These are phyloP conservation scores for Staurois parvus DNA, from an alignment of 2,797 vertebrate genomes.

Conservation along the genomic window DNA sequence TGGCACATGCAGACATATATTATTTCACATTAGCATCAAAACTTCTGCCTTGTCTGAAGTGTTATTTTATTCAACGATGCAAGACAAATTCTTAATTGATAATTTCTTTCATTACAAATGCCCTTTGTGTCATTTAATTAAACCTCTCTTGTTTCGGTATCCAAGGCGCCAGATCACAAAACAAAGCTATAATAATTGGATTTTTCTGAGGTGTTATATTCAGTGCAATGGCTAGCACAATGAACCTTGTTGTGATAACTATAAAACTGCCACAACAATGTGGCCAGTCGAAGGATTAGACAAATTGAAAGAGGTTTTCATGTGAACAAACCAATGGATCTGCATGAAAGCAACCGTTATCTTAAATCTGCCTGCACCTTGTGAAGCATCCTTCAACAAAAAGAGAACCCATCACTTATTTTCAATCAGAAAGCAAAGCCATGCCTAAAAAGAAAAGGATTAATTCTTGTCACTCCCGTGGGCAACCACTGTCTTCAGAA, in stretches of 20 bases:
- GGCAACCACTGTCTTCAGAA: too few relatives aligned
- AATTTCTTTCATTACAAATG: constrained; percentile 42
- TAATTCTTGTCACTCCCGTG: too few relatives aligned
- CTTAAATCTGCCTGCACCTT: constrained; percentile 6
- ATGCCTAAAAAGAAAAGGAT: too few relatives aligned
- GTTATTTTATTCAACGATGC: constrained; percentile 5
- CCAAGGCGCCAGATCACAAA: constrained; percentile 17
- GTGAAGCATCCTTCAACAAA: constrained; percentile 27
- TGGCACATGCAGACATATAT: background rate
- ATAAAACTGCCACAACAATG: background rate
- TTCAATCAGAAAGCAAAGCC: too few relatives aligned
- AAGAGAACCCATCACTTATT: too few relatives aligned
- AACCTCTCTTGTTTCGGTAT: constrained; percentile 32
- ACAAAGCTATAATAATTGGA: constrained; percentile 22
- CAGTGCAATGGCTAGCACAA: constrained; percentile 21
- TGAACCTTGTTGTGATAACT: constrained; percentile 3
- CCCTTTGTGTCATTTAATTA: constrained; percentile 46
- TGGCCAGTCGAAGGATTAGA: background rate
- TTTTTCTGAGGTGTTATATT: constrained; percentile 35
- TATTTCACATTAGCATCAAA: constrained; percentile 21
- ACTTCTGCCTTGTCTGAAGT: background rate
- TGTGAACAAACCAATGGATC: constrained; percentile 35
- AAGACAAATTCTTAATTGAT: constrained; percentile 5
- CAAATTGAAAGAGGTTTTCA: constrained; percentile 28
- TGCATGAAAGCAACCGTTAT: constrained; percentile 24